phyloP scores from a whole-genome alignment of 2,797 vertebrate species.

The Myotis findleyi region DNA sequence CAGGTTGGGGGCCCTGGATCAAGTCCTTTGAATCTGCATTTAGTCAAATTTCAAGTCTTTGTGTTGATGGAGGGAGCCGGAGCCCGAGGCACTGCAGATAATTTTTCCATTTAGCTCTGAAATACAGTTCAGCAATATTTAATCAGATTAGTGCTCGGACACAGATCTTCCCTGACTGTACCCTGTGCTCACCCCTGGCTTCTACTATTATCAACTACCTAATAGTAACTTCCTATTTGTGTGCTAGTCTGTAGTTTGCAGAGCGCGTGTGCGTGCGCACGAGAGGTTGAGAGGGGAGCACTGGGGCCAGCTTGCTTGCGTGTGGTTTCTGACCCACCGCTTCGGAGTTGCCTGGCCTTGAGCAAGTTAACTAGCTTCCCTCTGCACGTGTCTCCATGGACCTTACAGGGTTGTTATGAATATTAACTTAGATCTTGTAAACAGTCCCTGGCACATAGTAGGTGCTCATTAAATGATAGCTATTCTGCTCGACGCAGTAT shows the following conservation, averaged over 20 bases:
- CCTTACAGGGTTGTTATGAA: neutral
- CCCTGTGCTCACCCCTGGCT: neutral
- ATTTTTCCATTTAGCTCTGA: conserved; percentile 17
- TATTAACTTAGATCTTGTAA: neutral
- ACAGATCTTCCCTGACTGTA: neutral
- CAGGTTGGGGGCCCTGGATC: neutral
- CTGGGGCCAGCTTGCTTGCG: neutral
- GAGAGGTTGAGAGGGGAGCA: neutral
- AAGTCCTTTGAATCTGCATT: neutral
- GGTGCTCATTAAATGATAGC: neutral
- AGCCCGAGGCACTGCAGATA: neutral
- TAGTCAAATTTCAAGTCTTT: neutral
- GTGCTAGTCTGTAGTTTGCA: neutral
- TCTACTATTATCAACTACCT: neutral
- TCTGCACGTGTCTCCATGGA: neutral
- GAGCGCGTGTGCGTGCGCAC: rapidly evolving
- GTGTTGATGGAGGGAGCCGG: neutral
- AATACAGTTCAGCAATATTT: neutral
- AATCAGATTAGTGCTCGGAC: conserved; percentile 34
- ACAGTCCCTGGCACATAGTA: neutral
- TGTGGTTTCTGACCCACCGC: neutral
- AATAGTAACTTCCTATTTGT: neutral
- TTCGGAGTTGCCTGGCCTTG: neutral
- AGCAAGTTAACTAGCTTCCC: neutral
- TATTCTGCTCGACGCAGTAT: neutral